Base-by-base conservation (phyloP, 2,888 invertebrate species). In the Buathra laborator region DNA sequence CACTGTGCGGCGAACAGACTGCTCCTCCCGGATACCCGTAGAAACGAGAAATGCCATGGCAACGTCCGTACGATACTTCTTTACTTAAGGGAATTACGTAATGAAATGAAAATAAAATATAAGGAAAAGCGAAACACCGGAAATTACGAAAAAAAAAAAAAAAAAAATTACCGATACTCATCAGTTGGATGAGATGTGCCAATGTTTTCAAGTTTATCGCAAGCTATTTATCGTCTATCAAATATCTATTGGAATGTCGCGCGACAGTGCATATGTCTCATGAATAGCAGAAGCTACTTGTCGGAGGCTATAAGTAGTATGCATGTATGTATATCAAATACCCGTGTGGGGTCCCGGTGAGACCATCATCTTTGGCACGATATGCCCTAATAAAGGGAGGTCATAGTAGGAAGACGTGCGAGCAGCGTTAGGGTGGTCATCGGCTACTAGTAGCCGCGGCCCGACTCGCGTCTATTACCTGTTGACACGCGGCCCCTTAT, bases 401-500 rank as follows among this genome's bases (percentile, higher is more conserved):
- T 71, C 74, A 81, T 81, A 32, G 62, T 70, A 83, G 48, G 77
- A 81, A 78, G 78, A 68, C 66, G 71, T 66, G 19, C 72, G 53
- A 82, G 75, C 32, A 44, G 44, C 16, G 46, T 46, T 64, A 67
- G 78, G 64, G 82, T 71, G 70, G 76, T 71, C 43, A 70, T 48
- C 51, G 77, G 76, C 59, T 51, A 78, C 72, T 68, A 62, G 64
- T 59, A 53, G 76, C 66, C 74, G 68, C 71, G 77, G 80, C 80
- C 78, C 75, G 75, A 83, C 72, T 74, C 76, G 68, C 76, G 83
- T 88, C 87, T 90, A 89, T 90, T 90, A 90, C 90, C 88, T 88
- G 90, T 90, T 90, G 89, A 90, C 91, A 90, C 90, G 89, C 89
- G 88, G 80, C 86, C 86, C 87, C 89, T 89, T 88, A 89, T 90